These are phyloP conservation scores for Caenorhabditis inopinata DNA, from an alignment of 1,140 invertebrate species.

Conservation along the genomic window DNA sequence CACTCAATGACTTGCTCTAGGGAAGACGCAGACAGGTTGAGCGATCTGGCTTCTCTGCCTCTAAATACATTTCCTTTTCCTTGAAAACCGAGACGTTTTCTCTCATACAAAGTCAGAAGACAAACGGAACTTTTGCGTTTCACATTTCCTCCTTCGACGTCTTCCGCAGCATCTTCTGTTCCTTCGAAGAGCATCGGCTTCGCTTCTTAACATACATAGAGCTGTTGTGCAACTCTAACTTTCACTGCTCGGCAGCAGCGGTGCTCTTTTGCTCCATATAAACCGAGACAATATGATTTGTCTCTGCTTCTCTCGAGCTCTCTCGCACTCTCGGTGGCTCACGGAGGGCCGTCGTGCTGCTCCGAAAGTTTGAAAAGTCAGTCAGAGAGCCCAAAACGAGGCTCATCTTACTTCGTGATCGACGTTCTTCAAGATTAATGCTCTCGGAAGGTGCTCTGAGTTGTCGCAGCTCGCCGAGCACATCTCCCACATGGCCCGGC, in stretches of 20 bases:
- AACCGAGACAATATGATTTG: conserved; percentile 18
- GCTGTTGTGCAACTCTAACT: background rate
- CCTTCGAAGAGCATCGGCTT: too few species aligned
- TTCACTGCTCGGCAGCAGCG: background rate
- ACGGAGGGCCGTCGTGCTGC: too few species aligned
- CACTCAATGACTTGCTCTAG: too few species aligned
- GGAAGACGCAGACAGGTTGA: too few species aligned
- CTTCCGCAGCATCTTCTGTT: too few species aligned
- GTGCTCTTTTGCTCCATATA: background rate
- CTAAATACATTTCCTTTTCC: too few species aligned
- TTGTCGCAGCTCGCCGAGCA: background rate
- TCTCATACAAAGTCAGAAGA: too few species aligned
- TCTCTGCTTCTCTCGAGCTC: background rate
- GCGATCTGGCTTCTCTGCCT: too few species aligned
- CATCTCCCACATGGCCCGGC: background rate
- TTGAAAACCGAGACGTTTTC: too few species aligned
- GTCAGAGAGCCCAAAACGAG: too few species aligned
- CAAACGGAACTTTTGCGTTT: conserved; percentile 18
- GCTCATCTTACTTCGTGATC: background rate
- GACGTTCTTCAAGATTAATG: background rate
- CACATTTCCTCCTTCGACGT: conserved; percentile 12
- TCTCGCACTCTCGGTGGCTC: background rate
- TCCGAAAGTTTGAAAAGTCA: too few species aligned
- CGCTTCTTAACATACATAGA: conserved; percentile 25
- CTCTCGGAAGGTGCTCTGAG: background rate